Evolutionary conservation across 2,797 vertebrate species (phyloP).

Genomic region (Leptodactylus fallax): DNA sequence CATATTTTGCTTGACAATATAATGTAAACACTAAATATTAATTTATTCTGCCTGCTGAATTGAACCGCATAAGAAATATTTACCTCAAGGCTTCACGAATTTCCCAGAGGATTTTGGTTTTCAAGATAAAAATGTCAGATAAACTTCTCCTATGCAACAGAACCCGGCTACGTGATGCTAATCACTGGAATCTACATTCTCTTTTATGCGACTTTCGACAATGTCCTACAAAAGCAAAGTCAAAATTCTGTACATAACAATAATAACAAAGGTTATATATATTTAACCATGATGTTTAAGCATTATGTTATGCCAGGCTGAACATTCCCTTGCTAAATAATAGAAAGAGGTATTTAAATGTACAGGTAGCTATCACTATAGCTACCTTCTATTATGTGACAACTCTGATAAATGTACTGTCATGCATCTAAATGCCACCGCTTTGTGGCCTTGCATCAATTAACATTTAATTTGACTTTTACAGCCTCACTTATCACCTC

Average conservation of each 20-base stretch:
- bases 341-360: constrained; percentile 62
- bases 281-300: constrained; percentile 38
- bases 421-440: constrained; percentile 67
- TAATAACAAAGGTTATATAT: constrained; percentile 24
- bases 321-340: constrained; percentile 58
- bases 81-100: constrained; percentile 38
- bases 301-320: constrained; percentile 33
- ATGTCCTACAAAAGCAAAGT: constrained; percentile 31
- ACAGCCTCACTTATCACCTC: constrained; percentile 75
- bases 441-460: constrained; percentile 76
- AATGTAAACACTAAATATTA: constrained; percentile 54
- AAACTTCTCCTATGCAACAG: constrained; percentile 35
- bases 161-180: constrained; percentile 30
- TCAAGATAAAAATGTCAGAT: constrained; percentile 42
- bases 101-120: constrained; percentile 36
- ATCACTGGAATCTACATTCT: constrained; percentile 32
- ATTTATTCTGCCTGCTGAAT: constrained; percentile 20
- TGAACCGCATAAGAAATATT: constrained; percentile 35
- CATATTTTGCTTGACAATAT: constrained; percentile 39
- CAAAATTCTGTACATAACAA: constrained; percentile 25
- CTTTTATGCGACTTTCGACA: constrained; percentile 25
- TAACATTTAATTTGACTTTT: constrained; percentile 81
- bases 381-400: constrained; percentile 71
- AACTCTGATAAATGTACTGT: constrained; percentile 71
- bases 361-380: constrained; percentile 65